Evolutionary conservation across 2,888 invertebrate species (phyloP), one percentile per base, ranked within the genome.

Genomic region (Adela reaumurella): DNA sequence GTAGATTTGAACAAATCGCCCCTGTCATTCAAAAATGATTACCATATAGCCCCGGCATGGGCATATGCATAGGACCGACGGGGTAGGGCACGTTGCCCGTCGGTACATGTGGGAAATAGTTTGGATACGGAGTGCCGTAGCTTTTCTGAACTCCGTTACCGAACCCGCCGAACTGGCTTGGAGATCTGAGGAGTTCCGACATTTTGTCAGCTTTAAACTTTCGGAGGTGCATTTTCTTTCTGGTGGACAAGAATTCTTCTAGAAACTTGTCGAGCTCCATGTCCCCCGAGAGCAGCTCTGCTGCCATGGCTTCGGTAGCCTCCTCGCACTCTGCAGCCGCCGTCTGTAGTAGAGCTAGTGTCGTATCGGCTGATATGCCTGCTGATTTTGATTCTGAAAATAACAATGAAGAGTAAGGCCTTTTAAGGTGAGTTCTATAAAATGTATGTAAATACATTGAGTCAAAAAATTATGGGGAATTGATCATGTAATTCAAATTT

Each of bases 141-240:
- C 72, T 74, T 50, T 68, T 74, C 5, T 67, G 57, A 41, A 62
- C 57, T 17, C 74, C 74, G 60, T 77, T 77, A 2, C 72, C 73
- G 53, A 65, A 74, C 1, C 65, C 59, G 60, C 59, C 63, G 49
- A 19, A 28, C 54, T 70, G 69, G 51, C 54, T 64, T 2, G 72
- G 68, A 42, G 67, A 64, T 55, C 72, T 63, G 20, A 90, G 72
- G 11, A 92, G 67, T 61, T 92, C 92, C 46, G 85, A 81, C 87
- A 98, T 88, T 77, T 97, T 97, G 55, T 98, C 97, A 0, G 93
- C 88, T 76, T 97, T 97, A 11, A 97, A 88, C 63, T 92, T 88
- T 46, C 95, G 82, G 53, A 88, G 64, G 65, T 94, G 94, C 81
- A 92, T 89, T 35, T 85, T 62, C 59, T 87, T 35, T 45, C 97